Evolutionary conservation across 2,888 invertebrate species (phyloP), one percentile per base, ranked within the genome.

Genomic region (Aradus depressus): DNA sequence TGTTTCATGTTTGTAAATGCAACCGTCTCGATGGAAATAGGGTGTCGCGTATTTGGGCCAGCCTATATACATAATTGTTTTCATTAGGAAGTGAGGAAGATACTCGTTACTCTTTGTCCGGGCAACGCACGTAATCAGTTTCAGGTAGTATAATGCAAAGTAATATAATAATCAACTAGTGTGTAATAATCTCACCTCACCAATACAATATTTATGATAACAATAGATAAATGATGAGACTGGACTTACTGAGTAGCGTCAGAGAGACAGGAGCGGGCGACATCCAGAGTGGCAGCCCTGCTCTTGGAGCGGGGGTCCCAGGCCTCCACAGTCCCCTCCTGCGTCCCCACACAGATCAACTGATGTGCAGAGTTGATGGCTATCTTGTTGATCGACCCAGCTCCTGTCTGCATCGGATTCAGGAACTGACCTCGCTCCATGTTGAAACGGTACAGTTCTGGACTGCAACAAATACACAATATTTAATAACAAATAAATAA

Each of bases 371-470:
- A 81, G 72, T 91, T 96, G 10, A 96, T 79, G 58, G 79, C 76
- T 65, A 90, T 87, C 63, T 84, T 84, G 65, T 91, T 92, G 19
- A 63, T 53, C 55, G 61, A 60, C 31, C 55, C 45, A 3, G 84
- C 80, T 56, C 81, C 80, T 3, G 89, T 82, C 51, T 75, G 73
- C 64, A 81, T 82, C 1, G 97, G 86, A 60, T 85, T 83, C 63
- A 96, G 71, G 69, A 96, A 98, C 64, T 91, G 85, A 0, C 98
- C 98, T 63, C 90, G 77, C 70, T 97, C 95, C 59, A 98, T 73
- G 72, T 98, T 98, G 52, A 98, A 72, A 58, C 98, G 79, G 66
- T 90, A 96, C 19, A 96, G 84, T 67, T 97, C 92, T 55, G 72
- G 70, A 50, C 90, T 90, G 16, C 19, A 26, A 42, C 32, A 54